Evolutionary conservation across 2,113 vertebrate species (phyloP).

Genomic region (Aplodontia rufa): DNA sequence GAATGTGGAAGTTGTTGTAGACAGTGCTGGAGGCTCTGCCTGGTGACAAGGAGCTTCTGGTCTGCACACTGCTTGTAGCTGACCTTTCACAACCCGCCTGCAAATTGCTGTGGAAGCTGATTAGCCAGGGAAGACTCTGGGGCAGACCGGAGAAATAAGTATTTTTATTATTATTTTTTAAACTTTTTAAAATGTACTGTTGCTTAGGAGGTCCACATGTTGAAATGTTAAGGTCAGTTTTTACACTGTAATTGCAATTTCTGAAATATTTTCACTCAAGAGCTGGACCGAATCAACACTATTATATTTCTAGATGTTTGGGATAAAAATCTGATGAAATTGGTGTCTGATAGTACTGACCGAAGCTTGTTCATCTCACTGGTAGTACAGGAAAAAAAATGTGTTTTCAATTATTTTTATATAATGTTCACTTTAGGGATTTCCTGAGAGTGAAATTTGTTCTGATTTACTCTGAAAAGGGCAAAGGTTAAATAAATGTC

Average conservation of each 20-base stretch:
- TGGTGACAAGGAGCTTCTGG: not conserved
- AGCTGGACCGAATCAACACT: not conserved
- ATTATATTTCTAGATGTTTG: not conserved
- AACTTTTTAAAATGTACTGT: not conserved
- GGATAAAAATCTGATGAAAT: not conserved
- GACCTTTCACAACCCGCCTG: not conserved
- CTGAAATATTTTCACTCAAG: constrained; percentile 31
- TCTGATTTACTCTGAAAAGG: constrained; percentile 71
- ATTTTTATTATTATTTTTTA: not conserved
- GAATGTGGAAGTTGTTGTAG: not conserved
- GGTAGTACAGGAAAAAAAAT: constrained; percentile 40
- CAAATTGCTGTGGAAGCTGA: constrained; percentile 2
- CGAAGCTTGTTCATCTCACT: not conserved
- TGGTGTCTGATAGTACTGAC: constrained; percentile 42
- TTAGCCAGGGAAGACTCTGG: not conserved
- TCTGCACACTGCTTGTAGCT: not conserved
- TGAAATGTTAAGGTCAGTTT: constrained; percentile 29
- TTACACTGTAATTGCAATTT: constrained; percentile 43
- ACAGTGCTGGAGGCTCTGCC: not conserved
- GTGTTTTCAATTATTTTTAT: constrained; percentile 67
- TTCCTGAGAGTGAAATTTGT: constrained; percentile 69
- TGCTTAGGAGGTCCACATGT: not conserved
- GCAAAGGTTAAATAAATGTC: constrained; percentile 76
- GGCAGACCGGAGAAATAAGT: not conserved
- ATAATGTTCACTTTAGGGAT: constrained; percentile 77